Base-by-base conservation (phyloP, 1,140 invertebrate species). In the Dolichoris vasculosae region DNA sequence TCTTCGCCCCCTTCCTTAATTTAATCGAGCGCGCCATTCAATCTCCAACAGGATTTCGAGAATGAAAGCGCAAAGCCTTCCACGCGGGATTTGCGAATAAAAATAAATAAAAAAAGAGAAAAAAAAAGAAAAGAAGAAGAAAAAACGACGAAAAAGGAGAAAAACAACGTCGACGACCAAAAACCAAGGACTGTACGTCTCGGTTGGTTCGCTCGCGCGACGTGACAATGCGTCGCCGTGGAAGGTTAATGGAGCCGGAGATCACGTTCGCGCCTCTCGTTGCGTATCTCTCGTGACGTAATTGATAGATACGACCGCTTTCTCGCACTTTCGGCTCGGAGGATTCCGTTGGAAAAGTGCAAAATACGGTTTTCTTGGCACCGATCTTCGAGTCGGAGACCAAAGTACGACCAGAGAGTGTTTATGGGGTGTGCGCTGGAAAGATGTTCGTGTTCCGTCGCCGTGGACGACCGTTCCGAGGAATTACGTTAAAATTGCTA, bases 211-310 rank as follows among this genome's bases (percentile, higher is more conserved):
- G 51, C 3, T 6, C 38, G 30, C 15, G 51, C 71, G 73, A 83
- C 73, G 73, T 55, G 82, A 84, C 55, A 76, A 84, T 84, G 82
- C 73, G 51, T 23, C 51, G 30, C 80, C 51, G 46, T 55, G 71
- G 69, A 83, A 83, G 69, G 82, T 59, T 83, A 83, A 83, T 76
- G 51, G 82, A 76, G 76, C 51, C 82, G 81, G 81, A 38, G 67
- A 82, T 59, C 69, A 63, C 32, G 38, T n/a, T 26, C 59, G 81
- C 55, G 64, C 40, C 46, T 73, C 67, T 75, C 63, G 59, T 83
- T 51, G 69, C 43, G 35, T 17, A 30, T 30, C n/a, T 64, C 23
- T 26, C 43, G 64, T 82, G 64, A 55, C 80, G 64, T 82, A 82
- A 82, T 82, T 82, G 80, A 82, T 73, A 82, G 80, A 82, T n/a